Base-by-base conservation (phyloP, 2,797 vertebrate species). In the Brachyalestes nurse region DNA sequence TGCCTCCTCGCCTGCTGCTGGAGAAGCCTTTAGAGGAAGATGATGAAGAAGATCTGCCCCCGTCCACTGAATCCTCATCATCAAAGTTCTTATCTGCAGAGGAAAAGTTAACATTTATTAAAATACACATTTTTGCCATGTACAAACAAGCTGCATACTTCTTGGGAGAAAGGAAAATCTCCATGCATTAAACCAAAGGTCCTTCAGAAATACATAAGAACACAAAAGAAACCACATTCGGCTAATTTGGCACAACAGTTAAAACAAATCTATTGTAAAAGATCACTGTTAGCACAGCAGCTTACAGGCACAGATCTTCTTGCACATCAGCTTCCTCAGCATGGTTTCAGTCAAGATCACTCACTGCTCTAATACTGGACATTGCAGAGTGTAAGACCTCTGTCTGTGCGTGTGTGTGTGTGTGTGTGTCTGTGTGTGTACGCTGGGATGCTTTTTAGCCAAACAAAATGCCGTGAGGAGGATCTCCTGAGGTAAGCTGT, bases 31-130 rank as follows among this genome's bases (percentile, higher is more conserved):
- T 99, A 85, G 97, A 97, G 47, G 97, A 97, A 0, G 96, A 96
- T 13, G 97, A 97, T 82, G 97, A 99, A 87, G 97, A 97, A 93
- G 97, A 97, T 91, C 96, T 94, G 90, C 97, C 97, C 86, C 98
- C 97, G 74, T 99, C 98, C 93, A 99, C 94, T 0, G 97, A 99
- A 89, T 99, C 97, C 87, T 99, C 97, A 95, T 99, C 98, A 74
- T 99, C 98, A 92, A 99, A 98, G 91, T 96, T 98, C 92, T 98
- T 99, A 94, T 99, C 98, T 99, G 92, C 23, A 91, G 80, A 77
- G 47, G 69, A 89, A 79, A 12, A 49, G 57, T 73, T 42, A 67
- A 80, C 69, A 40, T 25, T 45, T 34, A 51, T 14, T 2, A 70
- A 60, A 12, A n/a, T 40, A 78, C 12, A 79, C 45, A 76, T 13